A percentile compares a stretch with the other conserved stretches of the same genome.
phyloP scores from a whole-genome alignment of 2,113 vertebrate species.

The Mungos mungo region DNA sequence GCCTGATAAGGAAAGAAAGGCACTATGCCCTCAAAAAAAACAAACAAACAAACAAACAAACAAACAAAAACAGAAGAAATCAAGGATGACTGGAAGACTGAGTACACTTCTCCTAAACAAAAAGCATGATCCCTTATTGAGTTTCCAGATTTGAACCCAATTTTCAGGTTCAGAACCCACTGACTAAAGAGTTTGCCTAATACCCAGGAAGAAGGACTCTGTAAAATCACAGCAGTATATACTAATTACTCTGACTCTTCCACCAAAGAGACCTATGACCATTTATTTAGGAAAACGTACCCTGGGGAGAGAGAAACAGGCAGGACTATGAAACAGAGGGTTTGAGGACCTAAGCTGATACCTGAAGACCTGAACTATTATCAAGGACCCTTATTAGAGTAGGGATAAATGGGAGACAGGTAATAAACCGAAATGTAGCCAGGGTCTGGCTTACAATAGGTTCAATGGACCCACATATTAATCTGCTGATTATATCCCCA shows the following conservation, averaged over 20 bases:
- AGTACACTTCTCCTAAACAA: background rate
- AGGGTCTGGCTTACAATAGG: background rate
- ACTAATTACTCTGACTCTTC: background rate
- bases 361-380: background rate
- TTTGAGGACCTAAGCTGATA: background rate
- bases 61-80: no score
- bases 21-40: background rate
- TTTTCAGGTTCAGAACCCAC: background rate
- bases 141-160: background rate
- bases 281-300: background rate
- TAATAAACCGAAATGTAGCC: background rate
- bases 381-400: background rate
- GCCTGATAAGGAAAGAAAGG: background rate
- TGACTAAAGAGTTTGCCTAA: background rate
- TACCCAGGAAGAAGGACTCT: background rate
- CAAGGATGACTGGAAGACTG: background rate
- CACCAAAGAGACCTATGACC: background rate
- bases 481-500: background rate
- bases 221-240: background rate
- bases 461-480: background rate
- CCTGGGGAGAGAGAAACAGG: background rate
- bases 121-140: background rate
- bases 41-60: no score
- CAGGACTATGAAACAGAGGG: background rate
- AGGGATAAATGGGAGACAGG: background rate